Conservation (phyloP, 1,140 invertebrate species). For the Drosophila teissieri region DNA sequence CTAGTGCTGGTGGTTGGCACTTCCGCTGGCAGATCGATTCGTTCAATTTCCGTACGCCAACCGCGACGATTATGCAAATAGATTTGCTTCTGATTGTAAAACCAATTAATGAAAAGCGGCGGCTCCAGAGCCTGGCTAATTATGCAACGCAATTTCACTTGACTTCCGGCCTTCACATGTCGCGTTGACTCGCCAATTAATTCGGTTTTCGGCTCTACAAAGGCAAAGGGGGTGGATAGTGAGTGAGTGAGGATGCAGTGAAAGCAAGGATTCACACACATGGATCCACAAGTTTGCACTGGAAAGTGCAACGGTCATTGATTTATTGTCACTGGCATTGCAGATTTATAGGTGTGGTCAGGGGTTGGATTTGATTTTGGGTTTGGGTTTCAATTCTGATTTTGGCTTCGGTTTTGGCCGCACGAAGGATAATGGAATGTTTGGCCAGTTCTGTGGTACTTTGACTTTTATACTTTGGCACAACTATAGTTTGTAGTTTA, state of each 20-base stretch:
- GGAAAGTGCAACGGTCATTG: conserved; percentile 58
- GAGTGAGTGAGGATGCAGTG: conserved; percentile 10
- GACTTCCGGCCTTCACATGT: conserved; percentile 87
- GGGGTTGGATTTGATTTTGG: conserved; percentile 15
- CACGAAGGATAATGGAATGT: conserved; percentile 27
- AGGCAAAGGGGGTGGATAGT: conserved; percentile 5
- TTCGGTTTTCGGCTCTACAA: conserved; percentile 87
- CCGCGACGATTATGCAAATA: conserved; percentile 84
- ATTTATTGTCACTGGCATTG: conserved; percentile 65
- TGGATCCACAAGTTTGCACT: conserved; percentile 29
- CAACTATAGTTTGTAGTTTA: not conserved
- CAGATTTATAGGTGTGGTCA: conserved; percentile 62
- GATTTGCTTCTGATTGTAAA: conserved; percentile 86
- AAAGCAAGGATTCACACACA: conserved; percentile 20
- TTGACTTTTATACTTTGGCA: not conserved
- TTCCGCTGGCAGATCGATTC: conserved; percentile 79
- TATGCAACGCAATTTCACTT: conserved; percentile 87
- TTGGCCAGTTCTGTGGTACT: not conserved
- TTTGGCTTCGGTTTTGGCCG: conserved; percentile 19
- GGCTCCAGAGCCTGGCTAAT: conserved; percentile 87
- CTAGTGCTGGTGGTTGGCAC: conserved; percentile 53
- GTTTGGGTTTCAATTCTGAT: conserved; percentile 25
- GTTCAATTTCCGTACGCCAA: conserved; percentile 84
- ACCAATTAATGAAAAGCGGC: conserved; percentile 88
- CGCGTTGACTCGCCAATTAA: conserved; percentile 87